Evolutionary conservation across 2,888 invertebrate species (phyloP), one percentile per base, ranked within the genome.

Genomic region (Lottia gigantea): DNA sequence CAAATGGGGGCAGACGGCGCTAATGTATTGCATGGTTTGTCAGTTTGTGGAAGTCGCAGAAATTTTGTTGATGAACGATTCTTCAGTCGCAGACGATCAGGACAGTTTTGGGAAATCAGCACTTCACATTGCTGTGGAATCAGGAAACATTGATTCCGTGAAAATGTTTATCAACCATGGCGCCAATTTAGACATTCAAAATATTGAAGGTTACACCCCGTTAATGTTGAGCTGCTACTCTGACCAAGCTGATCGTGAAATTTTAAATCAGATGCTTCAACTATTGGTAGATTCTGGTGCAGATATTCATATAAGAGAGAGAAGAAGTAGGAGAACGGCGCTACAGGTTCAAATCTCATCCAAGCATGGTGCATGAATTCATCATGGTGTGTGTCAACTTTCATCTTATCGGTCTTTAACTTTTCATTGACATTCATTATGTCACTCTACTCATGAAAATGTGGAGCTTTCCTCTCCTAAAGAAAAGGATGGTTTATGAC

Each of bases 1-100:
- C 73, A 79, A 80, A 14, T 86, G 85, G 85, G 81, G 83, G 14
- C 84, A 83, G 73, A 82, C 85, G 1, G 86, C 87, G 0, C 76
- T 87, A 25, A 82, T 83, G 81, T 80, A 81, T 63, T 80, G 81
- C 65, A 77, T 83, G 7, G 67, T 74, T 7, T 75, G 78, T 11
- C 77, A 82, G 67, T 78, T 80, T 71, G 71, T 71, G 19, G 79
- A 85, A 19, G 77, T 85, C 64, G 80, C 82, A 0, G 79, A 81
- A 66, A 74, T 79, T 15, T 63, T 82, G 23, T 65, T 83, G 25
- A 66, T 66, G n/a, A 67, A 74, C 19, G 71, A 76, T 45, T 68
- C 68, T 15, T 70, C 68, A 11, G 71, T 79, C 6, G 71, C 76
- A 0, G 71, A 80, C 63, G 71, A 74, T 14, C 71, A 74, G 31